Conservation (phyloP, 1,140 invertebrate species). For the Leptinotarsa defecta region DNA sequence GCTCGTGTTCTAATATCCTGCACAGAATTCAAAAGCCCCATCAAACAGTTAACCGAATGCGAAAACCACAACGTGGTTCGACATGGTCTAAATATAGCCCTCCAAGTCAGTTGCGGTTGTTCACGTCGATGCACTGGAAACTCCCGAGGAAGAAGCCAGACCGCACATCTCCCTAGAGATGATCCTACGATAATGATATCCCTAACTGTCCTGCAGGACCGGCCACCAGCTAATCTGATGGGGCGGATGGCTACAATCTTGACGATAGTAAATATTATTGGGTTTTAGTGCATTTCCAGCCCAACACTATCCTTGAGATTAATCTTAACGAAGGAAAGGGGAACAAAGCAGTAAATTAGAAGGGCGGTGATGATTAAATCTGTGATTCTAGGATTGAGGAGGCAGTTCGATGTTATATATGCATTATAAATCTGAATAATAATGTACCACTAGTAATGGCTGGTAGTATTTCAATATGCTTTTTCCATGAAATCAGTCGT, state of each 20-base stretch:
- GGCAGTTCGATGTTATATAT: too few species aligned
- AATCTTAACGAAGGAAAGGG: slow-evolving; percentile 22
- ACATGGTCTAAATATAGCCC: background rate
- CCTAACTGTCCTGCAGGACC: slow-evolving; percentile 25
- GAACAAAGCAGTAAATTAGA: slow-evolving; percentile 9
- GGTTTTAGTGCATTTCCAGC: slow-evolving; percentile 34
- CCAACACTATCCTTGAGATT: slow-evolving; percentile 26
- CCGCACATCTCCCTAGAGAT: slow-evolving; percentile 34
- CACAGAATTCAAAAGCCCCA: too few species aligned
- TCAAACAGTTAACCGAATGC: too few species aligned
- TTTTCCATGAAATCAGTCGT: too few species aligned
- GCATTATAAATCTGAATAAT: too few species aligned
- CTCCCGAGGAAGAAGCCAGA: slow-evolving; percentile 29
- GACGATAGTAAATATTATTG: slow-evolving; percentile 35
- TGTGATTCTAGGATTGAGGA: background rate
- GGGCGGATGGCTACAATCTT: slow-evolving; percentile 32
- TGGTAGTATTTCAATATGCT: too few species aligned
- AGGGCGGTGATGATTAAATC: background rate
- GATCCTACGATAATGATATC: slow-evolving; percentile 36
- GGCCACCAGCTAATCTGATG: slow-evolving; percentile 32
- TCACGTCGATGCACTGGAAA: slow-evolving; percentile 24
- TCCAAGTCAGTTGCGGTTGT: background rate
- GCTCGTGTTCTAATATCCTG: too few species aligned
- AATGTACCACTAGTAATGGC: too few species aligned
- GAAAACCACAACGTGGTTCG: background rate